Evolutionary conservation across 1,140 invertebrate species (phyloP).

Genomic region (Pectinophora gossypiella): DNA sequence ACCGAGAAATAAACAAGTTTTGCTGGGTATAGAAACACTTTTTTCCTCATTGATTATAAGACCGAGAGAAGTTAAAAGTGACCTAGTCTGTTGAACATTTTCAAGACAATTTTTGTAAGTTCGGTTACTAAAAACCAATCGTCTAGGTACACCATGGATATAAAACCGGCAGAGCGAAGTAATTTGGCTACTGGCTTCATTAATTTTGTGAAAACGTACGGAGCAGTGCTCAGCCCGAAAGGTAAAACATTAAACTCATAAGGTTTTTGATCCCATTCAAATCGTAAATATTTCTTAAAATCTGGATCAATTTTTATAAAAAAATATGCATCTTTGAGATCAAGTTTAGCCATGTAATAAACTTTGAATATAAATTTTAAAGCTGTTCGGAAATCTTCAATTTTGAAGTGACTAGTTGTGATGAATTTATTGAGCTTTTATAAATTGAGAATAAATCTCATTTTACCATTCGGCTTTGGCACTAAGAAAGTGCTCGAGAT

Average conservation of each 20-base stretch:
- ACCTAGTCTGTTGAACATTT: background rate
- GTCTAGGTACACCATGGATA: conserved; percentile 6
- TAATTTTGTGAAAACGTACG: conserved; percentile 6
- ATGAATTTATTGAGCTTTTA: conserved; percentile 29
- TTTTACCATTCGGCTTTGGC: conserved; percentile 25
- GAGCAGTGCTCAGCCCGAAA: conserved; percentile 5
- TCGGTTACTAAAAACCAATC: conserved; percentile 2
- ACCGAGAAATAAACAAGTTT: conserved; percentile 7
- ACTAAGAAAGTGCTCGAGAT: conserved; percentile 26
- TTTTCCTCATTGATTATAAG: conserved; percentile 7
- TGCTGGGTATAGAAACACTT: conserved; percentile 1
- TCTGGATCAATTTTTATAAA: conserved; percentile 2
- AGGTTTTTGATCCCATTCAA: conserved; percentile 1
- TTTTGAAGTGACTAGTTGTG: conserved; percentile 21
- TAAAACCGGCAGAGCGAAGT: background rate
- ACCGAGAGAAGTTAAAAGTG: conserved; percentile 1
- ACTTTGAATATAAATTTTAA: conserved; percentile 20
- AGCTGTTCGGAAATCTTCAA: conserved; percentile 26
- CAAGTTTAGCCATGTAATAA: conserved; percentile 18
- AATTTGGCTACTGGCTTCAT: conserved; percentile 2
- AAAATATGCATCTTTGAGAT: conserved; percentile 17
- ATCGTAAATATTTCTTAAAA: conserved; percentile 6
- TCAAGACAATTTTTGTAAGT: background rate
- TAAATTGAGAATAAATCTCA: conserved; percentile 28
- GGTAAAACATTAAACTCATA: conserved; percentile 5